Percentiles rank a stretch among this genome's conserved stretches.
Conservation (phyloP, 2,113 vertebrate genomes). For the Thamnophis sirtalis region DNA sequence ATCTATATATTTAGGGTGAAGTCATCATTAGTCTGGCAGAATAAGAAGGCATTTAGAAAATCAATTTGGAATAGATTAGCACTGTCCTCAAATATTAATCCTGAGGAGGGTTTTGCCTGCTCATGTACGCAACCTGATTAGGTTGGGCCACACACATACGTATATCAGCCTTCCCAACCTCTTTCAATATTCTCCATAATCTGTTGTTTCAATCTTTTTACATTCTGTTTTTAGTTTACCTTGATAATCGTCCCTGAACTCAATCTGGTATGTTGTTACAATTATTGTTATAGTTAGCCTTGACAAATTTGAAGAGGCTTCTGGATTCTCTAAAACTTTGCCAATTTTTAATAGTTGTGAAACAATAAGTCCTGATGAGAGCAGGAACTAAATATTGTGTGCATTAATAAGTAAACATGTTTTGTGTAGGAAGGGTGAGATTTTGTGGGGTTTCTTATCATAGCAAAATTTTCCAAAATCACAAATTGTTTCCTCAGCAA, state of each 20-base stretch:
- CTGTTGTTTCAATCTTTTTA: background rate
- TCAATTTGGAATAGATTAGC: background rate
- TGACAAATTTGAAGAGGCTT: background rate
- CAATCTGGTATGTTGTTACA: background rate
- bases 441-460: background rate
- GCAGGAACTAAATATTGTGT: background rate
- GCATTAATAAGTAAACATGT: background rate
- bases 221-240: background rate
- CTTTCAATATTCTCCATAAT: background rate
- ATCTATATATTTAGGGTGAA: background rate
- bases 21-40: background rate
- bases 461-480: background rate
- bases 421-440: background rate
- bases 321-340: background rate
- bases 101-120: background rate
- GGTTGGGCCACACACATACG: background rate
- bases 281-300: background rate
- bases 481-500: background rate
- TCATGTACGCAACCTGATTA: background rate
- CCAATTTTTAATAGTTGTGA: background rate
- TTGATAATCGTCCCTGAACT: background rate
- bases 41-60: background rate
- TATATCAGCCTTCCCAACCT: background rate
- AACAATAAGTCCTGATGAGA: background rate
- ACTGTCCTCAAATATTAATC: background rate